Evolutionary conservation across 2,113 vertebrate genomes (phyloP).

Genomic region (Oncorhynchus masou): DNA sequence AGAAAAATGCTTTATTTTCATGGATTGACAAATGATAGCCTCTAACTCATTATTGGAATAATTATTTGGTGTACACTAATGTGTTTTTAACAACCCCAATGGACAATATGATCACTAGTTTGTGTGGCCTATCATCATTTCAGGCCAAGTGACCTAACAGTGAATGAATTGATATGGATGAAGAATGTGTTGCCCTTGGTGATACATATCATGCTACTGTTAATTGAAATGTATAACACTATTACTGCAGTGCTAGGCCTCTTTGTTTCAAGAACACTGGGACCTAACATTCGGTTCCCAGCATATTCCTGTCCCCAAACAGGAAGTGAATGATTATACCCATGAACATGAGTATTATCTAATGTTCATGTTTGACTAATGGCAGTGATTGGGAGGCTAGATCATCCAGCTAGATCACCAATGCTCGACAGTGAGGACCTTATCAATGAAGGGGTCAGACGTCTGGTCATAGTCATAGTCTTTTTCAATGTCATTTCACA

Average conservation of each 20-base stretch:
- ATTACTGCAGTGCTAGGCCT: background rate
- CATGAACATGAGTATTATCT: no score
- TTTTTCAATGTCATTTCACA: background rate
- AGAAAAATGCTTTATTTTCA: background rate
- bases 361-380: background rate
- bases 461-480: background rate
- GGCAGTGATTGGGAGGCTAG: background rate
- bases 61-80: background rate
- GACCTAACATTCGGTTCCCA: background rate
- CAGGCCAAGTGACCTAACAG: background rate
- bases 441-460: background rate
- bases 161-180: constrained; percentile 1
- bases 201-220: background rate
- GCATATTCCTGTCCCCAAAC: background rate
- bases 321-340: no score
- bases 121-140: background rate
- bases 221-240: constrained; percentile 2
- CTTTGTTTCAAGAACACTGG: background rate
- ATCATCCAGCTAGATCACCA: background rate
- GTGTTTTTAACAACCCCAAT: background rate
- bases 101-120: background rate
- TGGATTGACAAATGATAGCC: background rate
- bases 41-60: background rate
- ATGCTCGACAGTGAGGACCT: background rate
- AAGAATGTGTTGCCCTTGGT: background rate